Percentiles rank a stretch among this genome's conserved stretches.
Evolutionary conservation across 2,888 invertebrate genomes (phyloP).

Genomic region (Chymomyza fuscimana): DNA sequence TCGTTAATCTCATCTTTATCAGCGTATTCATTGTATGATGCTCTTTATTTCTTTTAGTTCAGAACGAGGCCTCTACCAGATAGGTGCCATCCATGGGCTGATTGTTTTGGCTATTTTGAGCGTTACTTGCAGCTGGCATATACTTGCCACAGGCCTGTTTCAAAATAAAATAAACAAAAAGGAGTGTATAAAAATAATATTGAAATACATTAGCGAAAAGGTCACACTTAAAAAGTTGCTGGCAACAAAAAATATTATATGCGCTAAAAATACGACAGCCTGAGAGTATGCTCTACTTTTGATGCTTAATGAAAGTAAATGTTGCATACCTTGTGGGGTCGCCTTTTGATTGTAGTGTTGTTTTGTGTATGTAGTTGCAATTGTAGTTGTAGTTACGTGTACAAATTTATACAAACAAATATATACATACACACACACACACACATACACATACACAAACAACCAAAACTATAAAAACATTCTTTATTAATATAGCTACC

Average conservation of each 20-base stretch:
- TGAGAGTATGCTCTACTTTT: constrained; percentile 4
- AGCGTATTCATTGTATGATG: background rate
- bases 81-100: constrained; percentile 92
- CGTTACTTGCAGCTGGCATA: constrained; percentile 91
- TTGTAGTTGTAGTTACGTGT: background rate
- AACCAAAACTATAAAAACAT: constrained; percentile 17
- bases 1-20: constrained; percentile 5
- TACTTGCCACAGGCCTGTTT: constrained; percentile 90
- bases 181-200: background rate
- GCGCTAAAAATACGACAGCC: constrained; percentile 4
- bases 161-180: constrained; percentile 10
- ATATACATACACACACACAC: constrained; percentile 41
- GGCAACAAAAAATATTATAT: background rate
- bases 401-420: constrained; percentile 30
- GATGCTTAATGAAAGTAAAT: background rate
- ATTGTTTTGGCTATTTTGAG: constrained; percentile 89
- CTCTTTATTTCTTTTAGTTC: constrained; percentile 64
- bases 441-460: constrained; percentile 31
- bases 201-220: constrained; percentile 5
- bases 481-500: constrained; percentile 11
- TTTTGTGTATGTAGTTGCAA: background rate
- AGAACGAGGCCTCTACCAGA: constrained; percentile 91
- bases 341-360: constrained; percentile 10
- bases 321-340: constrained; percentile 17
- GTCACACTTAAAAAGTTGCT: background rate